Evolutionary conservation across 2,113 vertebrate species (phyloP).

Genomic region (human (Homo sapiens)): GRCh38 chr14:71548001-71548500

Average conservation of each 20-base stretch:
- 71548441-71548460: neutral
- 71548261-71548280: neutral
- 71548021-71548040: neutral
- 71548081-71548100: neutral
- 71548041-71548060: neutral
- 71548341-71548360: slow-evolving; percentile 21
- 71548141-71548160: neutral
- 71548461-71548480: neutral
- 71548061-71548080: slow-evolving; percentile 22
- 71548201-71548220: neutral
- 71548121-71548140: neutral
- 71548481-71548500: neutral
- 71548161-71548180: neutral
- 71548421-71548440: neutral
- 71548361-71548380: neutral
- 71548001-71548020: neutral
- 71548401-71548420: neutral
- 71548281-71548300: neutral
- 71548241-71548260: neutral
- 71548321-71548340: neutral
- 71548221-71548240: neutral
- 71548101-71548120: neutral
- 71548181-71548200: neutral
- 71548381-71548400: neutral
- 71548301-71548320: neutral